Conservation (phyloP, 2,113 vertebrate genomes). For the Misgurnus anguillicaudatus region DNA sequence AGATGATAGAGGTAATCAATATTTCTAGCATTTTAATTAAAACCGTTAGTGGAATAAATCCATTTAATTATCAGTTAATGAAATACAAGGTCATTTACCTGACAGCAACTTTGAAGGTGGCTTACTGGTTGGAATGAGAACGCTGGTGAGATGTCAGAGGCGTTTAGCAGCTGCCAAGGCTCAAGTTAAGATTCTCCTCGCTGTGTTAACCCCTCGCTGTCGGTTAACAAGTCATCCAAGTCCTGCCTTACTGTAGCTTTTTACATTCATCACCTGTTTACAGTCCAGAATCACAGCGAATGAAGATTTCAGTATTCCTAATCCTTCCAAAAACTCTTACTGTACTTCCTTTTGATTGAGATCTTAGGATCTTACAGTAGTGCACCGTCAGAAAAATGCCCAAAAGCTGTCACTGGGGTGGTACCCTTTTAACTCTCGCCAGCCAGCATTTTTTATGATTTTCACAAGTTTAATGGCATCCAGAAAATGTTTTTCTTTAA, state of each 20-base stretch:
- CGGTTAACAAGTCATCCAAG: conserved; percentile 31
- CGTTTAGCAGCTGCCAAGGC: conserved; percentile 89
- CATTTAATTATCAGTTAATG: conserved; percentile 99
- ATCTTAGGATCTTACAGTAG: too few relatives aligned
- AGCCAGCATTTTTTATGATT: too few relatives aligned
- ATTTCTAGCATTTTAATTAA: conserved; percentile 99
- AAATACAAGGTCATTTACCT: conserved; percentile 99
- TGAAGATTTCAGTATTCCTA: conserved; percentile 38
- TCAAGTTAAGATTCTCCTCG: conserved; percentile 84
- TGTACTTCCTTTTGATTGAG: too few relatives aligned
- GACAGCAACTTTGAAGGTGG: conserved; percentile 94
- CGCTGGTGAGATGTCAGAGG: conserved; percentile 85
- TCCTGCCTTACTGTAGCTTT: conserved; percentile 39
- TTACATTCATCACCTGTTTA: conserved; percentile 43
- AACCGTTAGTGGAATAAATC: conserved; percentile 99
- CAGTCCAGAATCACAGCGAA: conserved; percentile 45
- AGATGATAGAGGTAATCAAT: conserved; percentile 99
- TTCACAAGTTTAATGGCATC: too few relatives aligned
- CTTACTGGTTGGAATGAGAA: conserved; percentile 88
- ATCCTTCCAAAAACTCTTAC: too few relatives aligned
- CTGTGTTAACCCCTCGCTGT: conserved; percentile 76
- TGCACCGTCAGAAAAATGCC: too few relatives aligned
- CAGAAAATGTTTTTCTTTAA: too few relatives aligned
- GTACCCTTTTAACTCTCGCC: too few relatives aligned
- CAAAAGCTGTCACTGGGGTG: too few relatives aligned